phyloP scores from a whole-genome alignment of 1,140 invertebrate species.

The Spodoptera litura region DNA sequence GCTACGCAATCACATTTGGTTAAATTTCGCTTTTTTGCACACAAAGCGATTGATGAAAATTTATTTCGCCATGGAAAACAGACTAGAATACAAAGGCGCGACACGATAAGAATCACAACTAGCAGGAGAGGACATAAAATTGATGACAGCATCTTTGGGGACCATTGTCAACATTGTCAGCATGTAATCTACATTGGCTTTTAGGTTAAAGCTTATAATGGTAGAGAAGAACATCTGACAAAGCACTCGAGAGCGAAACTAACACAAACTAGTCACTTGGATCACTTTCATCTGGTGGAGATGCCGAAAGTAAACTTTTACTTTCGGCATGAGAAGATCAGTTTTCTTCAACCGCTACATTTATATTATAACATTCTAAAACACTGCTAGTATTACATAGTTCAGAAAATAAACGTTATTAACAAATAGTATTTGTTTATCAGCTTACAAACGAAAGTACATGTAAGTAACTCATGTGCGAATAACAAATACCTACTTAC shows the following conservation, averaged over 20 bases:
- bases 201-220: slow-evolving; percentile 32
- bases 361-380: slow-evolving; percentile 15
- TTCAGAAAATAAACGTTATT: slow-evolving; percentile 10
- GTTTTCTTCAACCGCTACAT: slow-evolving; percentile 21
- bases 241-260: slow-evolving; percentile 75
- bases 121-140: slow-evolving; percentile 2
- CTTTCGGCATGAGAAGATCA: slow-evolving; percentile 60
- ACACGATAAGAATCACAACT: slow-evolving; percentile 18
- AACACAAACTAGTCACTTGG: slow-evolving; percentile 70
- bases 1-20: slow-evolving; percentile 63
- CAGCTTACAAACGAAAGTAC: slow-evolving; percentile 20
- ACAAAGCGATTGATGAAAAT: slow-evolving; percentile 48
- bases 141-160: background rate
- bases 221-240: slow-evolving; percentile 46
- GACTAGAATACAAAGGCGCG: slow-evolving; percentile 23
- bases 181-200: background rate
- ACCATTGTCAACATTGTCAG: background rate
- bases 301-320: slow-evolving; percentile 82
- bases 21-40: slow-evolving; percentile 67
- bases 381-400: slow-evolving; percentile 6
- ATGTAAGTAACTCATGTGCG: background rate
- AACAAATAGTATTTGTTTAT: slow-evolving; percentile 17
- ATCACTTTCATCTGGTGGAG: slow-evolving; percentile 80
- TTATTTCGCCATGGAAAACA: slow-evolving; percentile 20
- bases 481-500: slow-evolving; percentile 18